These are phyloP conservation scores for Chiloscyllium punctatum DNA, from an alignment of 2,797 vertebrate species.

Conservation along the genomic window DNA sequence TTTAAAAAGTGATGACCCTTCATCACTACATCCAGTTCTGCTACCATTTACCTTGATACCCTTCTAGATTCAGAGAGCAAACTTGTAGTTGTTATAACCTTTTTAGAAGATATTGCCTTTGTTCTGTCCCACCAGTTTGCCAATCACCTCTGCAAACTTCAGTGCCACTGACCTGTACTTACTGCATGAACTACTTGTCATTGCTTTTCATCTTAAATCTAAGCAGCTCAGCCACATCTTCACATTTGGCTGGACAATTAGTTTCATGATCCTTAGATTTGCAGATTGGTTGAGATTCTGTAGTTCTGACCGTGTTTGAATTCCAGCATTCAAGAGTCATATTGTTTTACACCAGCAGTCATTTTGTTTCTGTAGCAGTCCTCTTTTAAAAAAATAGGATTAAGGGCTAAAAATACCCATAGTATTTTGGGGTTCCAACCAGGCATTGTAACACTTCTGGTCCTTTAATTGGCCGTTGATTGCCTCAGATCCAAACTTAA, in stretches of 20 bases:
- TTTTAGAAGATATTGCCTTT: neutral
- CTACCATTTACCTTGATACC: neutral
- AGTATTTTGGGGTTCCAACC: too few species aligned
- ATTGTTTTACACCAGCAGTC: too few species aligned
- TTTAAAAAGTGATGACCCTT: too few species aligned
- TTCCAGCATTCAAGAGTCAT: too few species aligned
- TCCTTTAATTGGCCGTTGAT: neutral
- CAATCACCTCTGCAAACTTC: neutral
- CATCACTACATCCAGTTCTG: neutral
- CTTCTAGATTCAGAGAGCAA: neutral
- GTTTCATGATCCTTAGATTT: too few species aligned
- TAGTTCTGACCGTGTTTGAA: too few species aligned
- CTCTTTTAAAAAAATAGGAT: too few species aligned
- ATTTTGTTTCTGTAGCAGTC: too few species aligned
- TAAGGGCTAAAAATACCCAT: too few species aligned
- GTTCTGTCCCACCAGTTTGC: neutral
- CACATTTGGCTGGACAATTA: neutral
- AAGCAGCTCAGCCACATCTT: neutral
- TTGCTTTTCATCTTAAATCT: neutral
- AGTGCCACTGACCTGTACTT: neutral
- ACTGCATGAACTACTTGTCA: neutral
- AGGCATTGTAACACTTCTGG: neutral
- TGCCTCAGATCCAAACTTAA: neutral
- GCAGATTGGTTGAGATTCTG: too few species aligned
- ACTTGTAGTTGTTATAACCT: neutral